phyloP scores from a whole-genome alignment of 2,888 invertebrate genomes.

The Aphodius sticticus region DNA sequence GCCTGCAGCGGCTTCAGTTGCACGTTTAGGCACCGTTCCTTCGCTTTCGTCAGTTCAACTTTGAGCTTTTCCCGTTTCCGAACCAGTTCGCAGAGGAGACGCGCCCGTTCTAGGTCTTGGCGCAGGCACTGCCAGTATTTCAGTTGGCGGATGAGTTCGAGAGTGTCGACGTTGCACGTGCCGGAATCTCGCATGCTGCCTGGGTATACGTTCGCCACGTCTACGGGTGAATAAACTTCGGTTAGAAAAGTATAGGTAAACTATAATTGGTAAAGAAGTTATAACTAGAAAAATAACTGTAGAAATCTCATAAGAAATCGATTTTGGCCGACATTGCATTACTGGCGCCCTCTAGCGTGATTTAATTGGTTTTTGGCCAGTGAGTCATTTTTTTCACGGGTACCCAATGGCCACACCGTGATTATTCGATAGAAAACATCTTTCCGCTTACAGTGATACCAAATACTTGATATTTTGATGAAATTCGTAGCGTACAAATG shows the following conservation, averaged over 20 bases:
- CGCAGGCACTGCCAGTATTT: conserved; percentile 90
- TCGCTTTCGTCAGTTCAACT: conserved; percentile 81
- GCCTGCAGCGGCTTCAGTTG: conserved; percentile 84
- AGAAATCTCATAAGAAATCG: too few relatives aligned
- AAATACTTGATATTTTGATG: too few relatives aligned
- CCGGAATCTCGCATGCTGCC: conserved; percentile 52
- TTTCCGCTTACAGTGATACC: too few relatives aligned
- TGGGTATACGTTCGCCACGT: conserved; percentile 34
- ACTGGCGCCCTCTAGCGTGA: too few relatives aligned
- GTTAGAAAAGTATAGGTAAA: background rate
- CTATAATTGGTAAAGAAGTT: background rate
- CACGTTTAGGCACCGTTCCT: conserved; percentile 82
- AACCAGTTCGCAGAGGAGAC: conserved; percentile 92
- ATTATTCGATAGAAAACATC: too few relatives aligned
- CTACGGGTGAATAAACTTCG: conserved; percentile 19
- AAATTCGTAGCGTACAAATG: too few relatives aligned
- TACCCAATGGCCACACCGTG: too few relatives aligned
- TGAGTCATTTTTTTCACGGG: too few relatives aligned
- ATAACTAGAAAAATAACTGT: background rate
- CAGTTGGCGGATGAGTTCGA: conserved; percentile 83
- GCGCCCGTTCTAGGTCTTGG: conserved; percentile 92
- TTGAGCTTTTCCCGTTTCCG: conserved; percentile 96
- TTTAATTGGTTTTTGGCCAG: too few relatives aligned
- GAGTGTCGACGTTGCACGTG: conserved; percentile 64
- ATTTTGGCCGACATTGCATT: too few relatives aligned